These are phyloP conservation scores for Oligia strigilis DNA, from an alignment of 2,888 invertebrate species.

Conservation along the genomic window DNA sequence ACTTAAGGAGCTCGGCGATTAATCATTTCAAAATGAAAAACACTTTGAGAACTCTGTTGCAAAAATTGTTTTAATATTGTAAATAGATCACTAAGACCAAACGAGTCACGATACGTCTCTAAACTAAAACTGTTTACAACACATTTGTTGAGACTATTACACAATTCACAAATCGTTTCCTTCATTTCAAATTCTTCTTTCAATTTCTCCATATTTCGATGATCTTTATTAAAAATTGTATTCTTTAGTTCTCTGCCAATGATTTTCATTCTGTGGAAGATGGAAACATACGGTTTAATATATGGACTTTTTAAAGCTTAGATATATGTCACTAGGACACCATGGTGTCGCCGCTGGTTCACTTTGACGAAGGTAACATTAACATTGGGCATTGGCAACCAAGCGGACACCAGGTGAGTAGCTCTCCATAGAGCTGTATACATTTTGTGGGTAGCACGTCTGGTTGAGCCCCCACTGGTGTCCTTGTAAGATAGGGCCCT, in stretches of 20 bases:
- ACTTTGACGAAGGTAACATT: not conserved
- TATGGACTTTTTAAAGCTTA: no score
- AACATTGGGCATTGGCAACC: not conserved
- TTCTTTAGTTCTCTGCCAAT: conserved; percentile 10
- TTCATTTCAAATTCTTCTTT: conserved; percentile 15
- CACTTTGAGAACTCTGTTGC: conserved; percentile 80
- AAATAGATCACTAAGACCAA: conserved; percentile 40
- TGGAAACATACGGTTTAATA: not conserved
- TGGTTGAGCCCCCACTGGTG: not conserved
- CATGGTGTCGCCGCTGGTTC: not conserved
- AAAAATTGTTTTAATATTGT: conserved; percentile 73
- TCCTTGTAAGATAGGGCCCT: not conserved
- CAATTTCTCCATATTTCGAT: conserved; percentile 39
- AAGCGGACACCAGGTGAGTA: not conserved
- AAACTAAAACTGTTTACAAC: conserved; percentile 24
- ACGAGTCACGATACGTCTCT: conserved; percentile 30
- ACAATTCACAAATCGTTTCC: conserved; percentile 41
- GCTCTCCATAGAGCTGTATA: not conserved
- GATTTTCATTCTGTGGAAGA: conserved; percentile 40
- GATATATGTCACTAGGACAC: not conserved
- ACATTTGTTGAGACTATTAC: conserved; percentile 28
- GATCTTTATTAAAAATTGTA: not conserved
- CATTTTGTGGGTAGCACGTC: not conserved
- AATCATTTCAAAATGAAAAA: conserved; percentile 66
- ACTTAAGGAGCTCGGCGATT: not conserved